Conservation (phyloP, 2,888 invertebrate species). For the Nowickia ferox region DNA sequence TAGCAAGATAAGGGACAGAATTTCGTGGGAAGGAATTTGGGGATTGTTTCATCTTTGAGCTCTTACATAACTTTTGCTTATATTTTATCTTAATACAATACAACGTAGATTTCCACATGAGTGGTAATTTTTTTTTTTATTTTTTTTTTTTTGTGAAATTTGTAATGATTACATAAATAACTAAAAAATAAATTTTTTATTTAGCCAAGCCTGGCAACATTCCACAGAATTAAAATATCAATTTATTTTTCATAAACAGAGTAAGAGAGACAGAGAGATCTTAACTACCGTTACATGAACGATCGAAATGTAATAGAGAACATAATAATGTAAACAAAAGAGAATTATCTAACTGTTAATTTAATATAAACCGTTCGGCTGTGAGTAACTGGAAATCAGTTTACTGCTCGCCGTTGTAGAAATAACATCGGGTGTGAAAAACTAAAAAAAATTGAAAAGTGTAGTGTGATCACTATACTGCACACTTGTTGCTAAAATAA, state of each 20-base stretch:
- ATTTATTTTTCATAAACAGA: too few species aligned
- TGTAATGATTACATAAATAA: too few species aligned
- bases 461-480: constrained; percentile 10
- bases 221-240: too few species aligned
- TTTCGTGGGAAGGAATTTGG: too few species aligned
- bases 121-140: too few species aligned
- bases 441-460: constrained; percentile 5
- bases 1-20: too few species aligned
- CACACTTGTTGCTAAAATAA: background rate
- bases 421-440: constrained; percentile 15
- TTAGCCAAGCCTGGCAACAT: background rate
- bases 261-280: constrained; percentile 14
- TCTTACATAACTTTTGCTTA: too few species aligned
- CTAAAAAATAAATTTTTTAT: background rate
- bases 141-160: too few species aligned
- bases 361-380: constrained; percentile 53
- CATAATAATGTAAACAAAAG: background rate
- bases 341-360: constrained; percentile 17
- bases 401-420: constrained; percentile 6
- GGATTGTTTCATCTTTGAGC: too few species aligned
- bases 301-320: constrained; percentile 27
- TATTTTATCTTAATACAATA: too few species aligned
- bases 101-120: too few species aligned
- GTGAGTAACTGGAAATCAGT: constrained; percentile 37
- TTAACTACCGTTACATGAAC: background rate